These are phyloP conservation scores for Tichodroma muraria DNA, from an alignment of 2,113 vertebrate species.

Conservation along the genomic window DNA sequence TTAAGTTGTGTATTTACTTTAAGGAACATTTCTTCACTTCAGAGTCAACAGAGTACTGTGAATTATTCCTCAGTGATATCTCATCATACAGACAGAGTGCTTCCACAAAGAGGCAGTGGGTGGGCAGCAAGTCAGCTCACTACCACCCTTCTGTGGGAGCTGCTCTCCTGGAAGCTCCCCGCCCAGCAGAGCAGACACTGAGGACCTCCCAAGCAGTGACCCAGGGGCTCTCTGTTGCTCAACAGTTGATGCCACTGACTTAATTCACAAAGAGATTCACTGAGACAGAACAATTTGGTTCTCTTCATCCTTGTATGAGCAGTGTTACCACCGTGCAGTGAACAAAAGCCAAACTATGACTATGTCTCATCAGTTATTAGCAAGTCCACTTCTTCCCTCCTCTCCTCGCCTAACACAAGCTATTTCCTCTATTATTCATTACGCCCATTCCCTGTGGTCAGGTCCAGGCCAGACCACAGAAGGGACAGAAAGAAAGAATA, in stretches of 20 bases:
- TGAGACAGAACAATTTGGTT: neutral
- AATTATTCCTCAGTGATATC: neutral
- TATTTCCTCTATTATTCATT: neutral
- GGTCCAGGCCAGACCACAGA: neutral
- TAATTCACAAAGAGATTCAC: neutral
- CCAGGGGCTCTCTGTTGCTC: neutral
- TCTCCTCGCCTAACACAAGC: neutral
- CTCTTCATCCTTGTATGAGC: neutral
- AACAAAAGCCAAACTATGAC: neutral
- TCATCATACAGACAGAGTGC: neutral
- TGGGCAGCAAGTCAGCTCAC: neutral
- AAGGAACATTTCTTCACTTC: neutral
- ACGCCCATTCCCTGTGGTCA: neutral
- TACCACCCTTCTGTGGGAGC: neutral
- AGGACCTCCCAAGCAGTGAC: neutral
- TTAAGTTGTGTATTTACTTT: conserved; percentile 2
- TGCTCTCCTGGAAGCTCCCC: neutral
- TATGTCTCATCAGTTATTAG: neutral
- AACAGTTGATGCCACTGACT: neutral
- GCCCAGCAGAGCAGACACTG: neutral
- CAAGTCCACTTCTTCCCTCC: neutral
- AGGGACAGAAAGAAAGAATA: neutral
- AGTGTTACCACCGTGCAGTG: neutral
- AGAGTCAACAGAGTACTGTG: neutral
- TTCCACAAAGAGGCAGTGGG: neutral